These are phyloP conservation scores for Bos indicus DNA, from an alignment of 2,113 vertebrate species.

Conservation along the genomic window DNA sequence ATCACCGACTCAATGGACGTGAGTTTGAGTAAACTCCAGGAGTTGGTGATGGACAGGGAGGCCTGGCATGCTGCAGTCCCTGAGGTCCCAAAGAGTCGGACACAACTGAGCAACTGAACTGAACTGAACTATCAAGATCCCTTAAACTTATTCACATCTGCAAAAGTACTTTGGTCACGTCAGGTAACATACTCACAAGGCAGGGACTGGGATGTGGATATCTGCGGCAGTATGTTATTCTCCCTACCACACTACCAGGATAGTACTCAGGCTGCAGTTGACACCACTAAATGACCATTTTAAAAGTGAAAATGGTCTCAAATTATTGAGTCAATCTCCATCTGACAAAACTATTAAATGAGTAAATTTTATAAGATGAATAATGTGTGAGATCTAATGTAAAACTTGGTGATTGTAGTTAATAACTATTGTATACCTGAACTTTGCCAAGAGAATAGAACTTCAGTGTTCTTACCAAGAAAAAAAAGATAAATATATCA, in stretches of 20 bases:
- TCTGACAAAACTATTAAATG: not conserved
- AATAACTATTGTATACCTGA: not conserved
- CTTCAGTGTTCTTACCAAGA: not conserved
- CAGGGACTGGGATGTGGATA: not conserved
- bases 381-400: not conserved
- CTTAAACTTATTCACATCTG: not conserved
- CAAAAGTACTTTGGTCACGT: not conserved
- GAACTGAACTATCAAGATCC: not conserved
- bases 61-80: rapidly evolving
- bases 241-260: not conserved
- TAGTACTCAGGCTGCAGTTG: not conserved
- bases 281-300: not conserved
- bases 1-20: not conserved
- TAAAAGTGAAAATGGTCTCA: not conserved
- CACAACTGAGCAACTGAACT: not conserved
- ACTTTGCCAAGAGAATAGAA: not conserved
- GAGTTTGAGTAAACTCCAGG: not conserved
- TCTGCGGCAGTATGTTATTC: not conserved
- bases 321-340: not conserved
- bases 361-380: not conserved
- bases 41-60: not conserved
- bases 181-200: not conserved
- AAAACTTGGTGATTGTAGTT: not conserved
- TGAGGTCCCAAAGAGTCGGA: not conserved
- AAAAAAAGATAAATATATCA: not conserved